A percentile compares a stretch with the other conserved stretches of the same genome.
Evolutionary conservation across 2,797 vertebrate species (phyloP).

Genomic region (Sebastes oblongus): DNA sequence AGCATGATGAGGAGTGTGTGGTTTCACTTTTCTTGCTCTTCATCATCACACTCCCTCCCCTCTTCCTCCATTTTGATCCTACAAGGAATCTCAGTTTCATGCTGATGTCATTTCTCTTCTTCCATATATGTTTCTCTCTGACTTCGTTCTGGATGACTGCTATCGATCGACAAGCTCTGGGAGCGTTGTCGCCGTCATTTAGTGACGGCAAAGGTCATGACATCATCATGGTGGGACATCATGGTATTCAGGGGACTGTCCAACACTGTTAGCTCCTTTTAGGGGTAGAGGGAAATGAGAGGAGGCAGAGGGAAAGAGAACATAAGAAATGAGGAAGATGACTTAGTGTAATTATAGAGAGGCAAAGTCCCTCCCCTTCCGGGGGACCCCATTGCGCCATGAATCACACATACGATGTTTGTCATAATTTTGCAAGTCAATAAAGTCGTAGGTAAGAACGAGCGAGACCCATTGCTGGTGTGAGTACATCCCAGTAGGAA

Average conservation of each 20-base stretch:
- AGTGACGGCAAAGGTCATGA: constrained; percentile 12
- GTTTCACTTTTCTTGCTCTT: constrained; percentile 32
- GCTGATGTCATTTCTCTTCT: constrained; percentile 1
- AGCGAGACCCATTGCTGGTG: too few species aligned
- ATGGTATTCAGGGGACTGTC: not conserved
- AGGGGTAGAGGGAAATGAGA: not conserved
- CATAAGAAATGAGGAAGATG: not conserved
- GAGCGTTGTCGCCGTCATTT: not conserved
- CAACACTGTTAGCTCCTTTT: not conserved
- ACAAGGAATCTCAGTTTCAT: constrained; percentile 10
- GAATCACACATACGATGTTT: too few species aligned
- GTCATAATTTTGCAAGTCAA: too few species aligned
- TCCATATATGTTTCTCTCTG: not conserved
- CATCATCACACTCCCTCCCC: constrained; percentile 12
- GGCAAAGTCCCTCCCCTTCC: too few species aligned
- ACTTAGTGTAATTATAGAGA: not conserved
- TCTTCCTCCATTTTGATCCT: constrained; percentile 30
- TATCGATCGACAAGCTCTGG: constrained; percentile 33
- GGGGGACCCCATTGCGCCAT: too few species aligned
- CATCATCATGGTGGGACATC: constrained; percentile 14
- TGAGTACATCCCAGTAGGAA: too few species aligned
- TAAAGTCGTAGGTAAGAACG: too few species aligned
- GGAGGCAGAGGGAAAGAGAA: not conserved
- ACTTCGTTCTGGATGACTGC: constrained; percentile 25
- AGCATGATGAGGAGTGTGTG: constrained; percentile 22